Percentiles rank a stretch among this genome's conserved stretches.
Conservation (phyloP, 2,797 vertebrate species). For the Pangasius mekongensis region DNA sequence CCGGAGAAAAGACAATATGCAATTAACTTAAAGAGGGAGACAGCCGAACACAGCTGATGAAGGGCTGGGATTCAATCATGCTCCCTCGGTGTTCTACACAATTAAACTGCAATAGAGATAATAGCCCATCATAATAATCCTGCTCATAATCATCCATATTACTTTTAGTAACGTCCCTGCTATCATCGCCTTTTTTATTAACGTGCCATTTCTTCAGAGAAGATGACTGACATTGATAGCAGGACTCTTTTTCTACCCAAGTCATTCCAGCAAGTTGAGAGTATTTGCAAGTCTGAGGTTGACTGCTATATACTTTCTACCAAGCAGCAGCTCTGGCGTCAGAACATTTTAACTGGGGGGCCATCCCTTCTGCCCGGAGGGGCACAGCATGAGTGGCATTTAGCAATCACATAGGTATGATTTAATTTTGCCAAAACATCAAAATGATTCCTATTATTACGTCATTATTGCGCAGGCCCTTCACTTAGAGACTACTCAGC, state of each 20-base stretch:
- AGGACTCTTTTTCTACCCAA: slow-evolving; percentile 5
- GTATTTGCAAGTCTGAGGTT: background rate
- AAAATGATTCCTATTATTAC: no score
- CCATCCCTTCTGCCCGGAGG: no score
- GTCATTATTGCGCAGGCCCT: no score
- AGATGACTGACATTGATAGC: slow-evolving; percentile 65
- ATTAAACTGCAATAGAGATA: slow-evolving; percentile 85
- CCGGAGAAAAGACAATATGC: slow-evolving; percentile 83
- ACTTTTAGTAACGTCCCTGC: slow-evolving; percentile 79
- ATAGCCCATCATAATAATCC: slow-evolving; percentile 82
- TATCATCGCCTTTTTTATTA: slow-evolving; percentile 77
- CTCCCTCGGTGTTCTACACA: slow-evolving; percentile 81
- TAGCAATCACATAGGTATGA: no score
- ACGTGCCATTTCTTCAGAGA: slow-evolving; percentile 71
- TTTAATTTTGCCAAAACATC: no score
- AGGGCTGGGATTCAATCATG: slow-evolving; percentile 82
- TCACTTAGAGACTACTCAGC: no score
- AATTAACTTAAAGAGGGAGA: slow-evolving; percentile 79
- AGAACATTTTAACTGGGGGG: no score
- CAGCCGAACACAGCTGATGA: slow-evolving; percentile 80
- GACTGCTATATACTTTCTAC: background rate
- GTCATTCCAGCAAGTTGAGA: slow-evolving; percentile 1
- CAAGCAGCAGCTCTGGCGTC: no score
- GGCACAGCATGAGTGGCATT: no score
- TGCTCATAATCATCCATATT: slow-evolving; percentile 81